Evolutionary conservation across 2,888 invertebrate genomes (phyloP).

Genomic region (Sinhomidia bicolor): DNA sequence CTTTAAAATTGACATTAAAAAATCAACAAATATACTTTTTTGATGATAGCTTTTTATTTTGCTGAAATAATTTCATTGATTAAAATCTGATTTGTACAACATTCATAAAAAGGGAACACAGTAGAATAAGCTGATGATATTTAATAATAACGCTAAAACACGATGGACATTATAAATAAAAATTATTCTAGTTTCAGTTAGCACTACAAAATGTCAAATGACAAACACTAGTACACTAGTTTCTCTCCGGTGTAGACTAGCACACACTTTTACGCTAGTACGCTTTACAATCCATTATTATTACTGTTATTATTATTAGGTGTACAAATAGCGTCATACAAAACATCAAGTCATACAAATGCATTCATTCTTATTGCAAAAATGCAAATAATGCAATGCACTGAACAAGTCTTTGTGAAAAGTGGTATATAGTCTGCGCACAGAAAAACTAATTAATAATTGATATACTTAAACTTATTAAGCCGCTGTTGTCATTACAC

Average conservation of each 20-base stretch:
- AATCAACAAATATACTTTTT: background rate
- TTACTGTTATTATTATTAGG: background rate
- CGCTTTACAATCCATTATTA: no score
- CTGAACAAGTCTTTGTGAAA: background rate
- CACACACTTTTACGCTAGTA: background rate
- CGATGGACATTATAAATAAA: background rate
- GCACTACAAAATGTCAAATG: background rate
- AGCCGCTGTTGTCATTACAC: background rate
- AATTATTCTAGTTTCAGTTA: background rate
- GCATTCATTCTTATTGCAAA: background rate
- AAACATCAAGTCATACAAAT: background rate
- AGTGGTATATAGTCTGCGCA: no score
- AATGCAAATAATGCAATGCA: background rate
- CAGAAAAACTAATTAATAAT: no score
- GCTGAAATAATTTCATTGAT: background rate
- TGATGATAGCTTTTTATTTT: conserved; percentile 1
- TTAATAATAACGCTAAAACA: background rate
- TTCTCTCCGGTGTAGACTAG: background rate
- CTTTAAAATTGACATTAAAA: conserved; percentile 24
- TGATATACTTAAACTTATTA: no score
- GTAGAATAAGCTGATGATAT: conserved; percentile 2
- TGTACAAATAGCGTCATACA: background rate
- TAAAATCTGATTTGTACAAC: conserved; percentile 12
- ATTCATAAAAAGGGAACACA: conserved; percentile 40
- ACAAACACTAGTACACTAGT: background rate